phyloP scores from a whole-genome alignment of 2,113 vertebrate species.

The Theropithecus gelada region DNA sequence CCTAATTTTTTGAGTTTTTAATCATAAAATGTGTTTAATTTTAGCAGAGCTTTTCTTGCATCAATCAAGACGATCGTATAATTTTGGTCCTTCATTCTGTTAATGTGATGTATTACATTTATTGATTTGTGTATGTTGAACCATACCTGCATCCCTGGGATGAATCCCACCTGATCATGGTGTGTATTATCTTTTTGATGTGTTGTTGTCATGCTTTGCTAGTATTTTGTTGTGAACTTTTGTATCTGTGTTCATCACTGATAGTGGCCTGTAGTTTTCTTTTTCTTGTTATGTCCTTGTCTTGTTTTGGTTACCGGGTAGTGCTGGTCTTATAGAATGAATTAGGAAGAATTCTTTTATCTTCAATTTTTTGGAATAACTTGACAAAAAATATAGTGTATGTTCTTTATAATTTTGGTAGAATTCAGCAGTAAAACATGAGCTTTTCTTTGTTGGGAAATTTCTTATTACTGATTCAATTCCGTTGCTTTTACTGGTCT shows the following conservation, averaged over 20 bases:
- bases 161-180: neutral
- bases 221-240: neutral
- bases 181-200: neutral
- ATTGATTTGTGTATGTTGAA: neutral
- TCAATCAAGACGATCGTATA: neutral
- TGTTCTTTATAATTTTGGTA: neutral
- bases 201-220: neutral
- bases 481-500: neutral
- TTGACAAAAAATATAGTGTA: too few relatives aligned
- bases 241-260: neutral
- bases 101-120: neutral
- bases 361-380: neutral
- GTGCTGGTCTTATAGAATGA: neutral
- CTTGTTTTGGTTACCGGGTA: neutral
- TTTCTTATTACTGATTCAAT: neutral
- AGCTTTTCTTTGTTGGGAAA: neutral
- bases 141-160: neutral
- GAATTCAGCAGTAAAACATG: neutral
- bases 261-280: neutral
- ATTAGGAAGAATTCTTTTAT: neutral
- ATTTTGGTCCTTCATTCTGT: neutral
- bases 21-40: neutral
- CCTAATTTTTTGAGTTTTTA: neutral
- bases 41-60: neutral
- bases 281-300: neutral